These are phyloP conservation scores for Lordiphosa clarofinis DNA, from an alignment of 1,140 invertebrate species.

Conservation along the genomic window DNA sequence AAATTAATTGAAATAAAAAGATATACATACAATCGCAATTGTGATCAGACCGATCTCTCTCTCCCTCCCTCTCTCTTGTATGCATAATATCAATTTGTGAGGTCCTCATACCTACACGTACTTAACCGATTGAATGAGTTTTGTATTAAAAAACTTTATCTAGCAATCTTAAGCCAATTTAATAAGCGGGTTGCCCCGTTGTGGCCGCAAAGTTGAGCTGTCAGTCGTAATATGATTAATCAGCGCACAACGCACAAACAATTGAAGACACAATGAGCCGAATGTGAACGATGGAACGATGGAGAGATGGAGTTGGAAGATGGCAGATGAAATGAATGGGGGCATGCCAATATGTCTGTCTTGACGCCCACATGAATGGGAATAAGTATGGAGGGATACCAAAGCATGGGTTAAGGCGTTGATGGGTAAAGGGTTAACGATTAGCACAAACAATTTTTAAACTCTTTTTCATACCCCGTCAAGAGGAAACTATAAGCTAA, in stretches of 20 bases:
- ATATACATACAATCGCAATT: constrained; percentile 47
- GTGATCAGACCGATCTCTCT: constrained; percentile 55
- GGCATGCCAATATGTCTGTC: constrained; percentile 38
- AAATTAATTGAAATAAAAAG: constrained; percentile 75
- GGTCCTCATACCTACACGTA: constrained; percentile 76
- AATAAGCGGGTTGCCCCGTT: constrained; percentile 69
- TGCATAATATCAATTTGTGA: constrained; percentile 74
- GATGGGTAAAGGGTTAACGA: constrained; percentile 3
- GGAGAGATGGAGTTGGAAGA: constrained; percentile 13
- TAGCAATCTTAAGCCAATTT: constrained; percentile 77
- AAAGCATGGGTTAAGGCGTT: constrained; percentile 10
- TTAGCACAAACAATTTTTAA: too few species aligned
- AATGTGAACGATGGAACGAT: constrained; percentile 14
- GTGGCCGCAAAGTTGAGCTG: constrained; percentile 70
- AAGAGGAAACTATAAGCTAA: too few species aligned
- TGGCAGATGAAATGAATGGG: constrained; percentile 43
- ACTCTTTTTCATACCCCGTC: too few species aligned
- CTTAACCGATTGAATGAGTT: constrained; percentile 25
- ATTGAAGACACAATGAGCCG: constrained; percentile 48
- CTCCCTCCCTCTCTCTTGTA: constrained; percentile 34
- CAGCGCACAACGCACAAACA: constrained; percentile 57
- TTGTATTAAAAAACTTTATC: constrained; percentile 63
- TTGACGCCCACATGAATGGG: background rate
- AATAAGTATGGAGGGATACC: background rate
- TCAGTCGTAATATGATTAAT: constrained; percentile 76